A percentile compares a stretch with the other conserved stretches of the same genome.
Evolutionary conservation across 2,113 vertebrate species (phyloP).

Genomic region (Phrynocephalus versicolor): DNA sequence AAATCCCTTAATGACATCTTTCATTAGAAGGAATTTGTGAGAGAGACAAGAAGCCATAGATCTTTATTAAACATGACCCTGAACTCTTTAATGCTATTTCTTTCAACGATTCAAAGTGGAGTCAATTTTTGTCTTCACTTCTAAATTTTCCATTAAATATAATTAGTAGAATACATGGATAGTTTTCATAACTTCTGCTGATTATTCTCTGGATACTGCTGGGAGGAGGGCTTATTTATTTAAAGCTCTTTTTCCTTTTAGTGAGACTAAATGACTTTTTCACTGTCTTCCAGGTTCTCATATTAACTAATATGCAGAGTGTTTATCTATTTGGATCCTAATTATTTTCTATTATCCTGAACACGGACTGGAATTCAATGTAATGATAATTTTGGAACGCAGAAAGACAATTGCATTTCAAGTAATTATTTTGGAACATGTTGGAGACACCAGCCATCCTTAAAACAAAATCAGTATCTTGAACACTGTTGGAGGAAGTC

Average conservation of each 20-base stretch:
- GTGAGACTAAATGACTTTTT: slow-evolving; percentile 72
- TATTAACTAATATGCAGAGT: slow-evolving; percentile 74
- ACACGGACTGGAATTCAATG: slow-evolving; percentile 70
- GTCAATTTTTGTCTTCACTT: not conserved
- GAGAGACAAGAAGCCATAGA: not conserved
- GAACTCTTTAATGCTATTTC: not conserved
- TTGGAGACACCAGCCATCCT: slow-evolving; percentile 66
- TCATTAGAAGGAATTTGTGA: slow-evolving; percentile 38
- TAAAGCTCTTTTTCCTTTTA: slow-evolving; percentile 61
- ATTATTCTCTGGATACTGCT: slow-evolving; percentile 37
- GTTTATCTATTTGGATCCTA: slow-evolving; percentile 74
- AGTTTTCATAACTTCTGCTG: slow-evolving; percentile 21
- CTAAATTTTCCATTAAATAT: not conserved
- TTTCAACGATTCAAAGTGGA: slow-evolving; percentile 29
- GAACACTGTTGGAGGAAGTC: slow-evolving; percentile 66
- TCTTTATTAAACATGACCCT: not conserved
- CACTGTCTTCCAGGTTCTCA: slow-evolving; percentile 74
- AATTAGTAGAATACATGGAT: slow-evolving; percentile 11
- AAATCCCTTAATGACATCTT: slow-evolving; percentile 21
- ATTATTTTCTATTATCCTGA: slow-evolving; percentile 72
- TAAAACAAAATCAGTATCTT: slow-evolving; percentile 55
- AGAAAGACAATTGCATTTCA: slow-evolving; percentile 64
- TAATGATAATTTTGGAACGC: slow-evolving; percentile 59
- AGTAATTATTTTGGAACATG: slow-evolving; percentile 67
- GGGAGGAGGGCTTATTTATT: slow-evolving; percentile 60